Evolutionary conservation across 2,888 invertebrate genomes (phyloP).

Genomic region (Salticus scenicus): DNA sequence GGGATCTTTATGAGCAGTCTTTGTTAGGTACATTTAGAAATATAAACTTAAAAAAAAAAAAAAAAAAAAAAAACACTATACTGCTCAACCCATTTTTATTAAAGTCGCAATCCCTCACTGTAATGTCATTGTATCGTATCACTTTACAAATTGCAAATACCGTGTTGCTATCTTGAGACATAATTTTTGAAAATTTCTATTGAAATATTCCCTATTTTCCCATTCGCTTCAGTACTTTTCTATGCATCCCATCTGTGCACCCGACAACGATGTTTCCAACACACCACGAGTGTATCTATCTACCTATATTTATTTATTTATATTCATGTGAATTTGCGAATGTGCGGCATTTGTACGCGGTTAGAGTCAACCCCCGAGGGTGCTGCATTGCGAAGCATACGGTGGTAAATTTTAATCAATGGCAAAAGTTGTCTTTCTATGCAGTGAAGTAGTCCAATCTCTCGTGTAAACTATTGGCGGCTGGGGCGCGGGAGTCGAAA

Average conservation of each 20-base stretch:
- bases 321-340: constrained; percentile 32
- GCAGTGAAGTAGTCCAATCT: not conserved
- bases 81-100: too few relatives aligned
- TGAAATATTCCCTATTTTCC: not conserved
- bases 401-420: constrained; percentile 68
- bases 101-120: not conserved
- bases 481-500: constrained; percentile 27
- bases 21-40: too few relatives aligned
- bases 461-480: constrained; percentile 19
- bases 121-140: not conserved
- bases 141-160: not conserved
- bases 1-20: too few relatives aligned
- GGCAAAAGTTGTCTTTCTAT: constrained; percentile 16
- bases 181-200: not conserved
- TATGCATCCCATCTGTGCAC: not conserved
- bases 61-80: too few relatives aligned
- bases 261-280: not conserved
- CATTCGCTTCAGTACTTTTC: not conserved
- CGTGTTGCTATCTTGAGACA: not conserved
- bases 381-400: constrained; percentile 34
- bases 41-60: too few relatives aligned
- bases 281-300: not conserved
- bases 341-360: constrained; percentile 11
- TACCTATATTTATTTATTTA: constrained; percentile 15
- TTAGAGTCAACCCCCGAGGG: constrained; percentile 11